Evolutionary conservation across 2,797 vertebrate species (phyloP), one percentile per base, ranked within the genome.

Genomic region (Novumbra hubbsi): DNA sequence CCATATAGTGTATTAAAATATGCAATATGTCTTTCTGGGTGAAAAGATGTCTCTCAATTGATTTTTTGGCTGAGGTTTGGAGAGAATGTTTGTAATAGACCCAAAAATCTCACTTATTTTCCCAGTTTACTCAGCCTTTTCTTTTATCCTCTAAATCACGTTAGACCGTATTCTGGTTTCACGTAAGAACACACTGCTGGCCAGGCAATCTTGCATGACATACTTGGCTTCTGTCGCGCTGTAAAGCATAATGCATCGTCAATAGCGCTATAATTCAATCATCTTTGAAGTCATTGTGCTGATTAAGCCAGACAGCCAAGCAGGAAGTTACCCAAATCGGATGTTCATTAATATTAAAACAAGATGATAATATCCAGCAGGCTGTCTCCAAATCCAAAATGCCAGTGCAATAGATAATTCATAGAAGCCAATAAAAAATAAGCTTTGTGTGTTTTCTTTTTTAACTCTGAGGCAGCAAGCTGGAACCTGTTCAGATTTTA

Each of bases 401-500:
- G 41, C 21, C 38, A 48, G 67, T 45, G 11, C 2, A 68, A 30
- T 15, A 55, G 21, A 57, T 24, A 5, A 24, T 57, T 24, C n/a
- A 57, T 57, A 57, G 3, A 57, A 57, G 55, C n/a, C 55, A 57
- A 57, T 57, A 24, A 8, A 32, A 41, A n/a, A 12, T 0, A n/a
- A 49, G 24, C 12, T 49, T 49, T 1, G 3, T 27, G 7, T 45
- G 55, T 72, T 21, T 64, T 11, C n/a, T 15, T 62, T 21, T 55
- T 4, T 21, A 27, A 11, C 62, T 50, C 63, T 30, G 16, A 16
- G 41, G 70, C 57, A 14, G 72, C 83, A 32, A 74, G 72, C 71
- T 69, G 62, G 38, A 74, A 75, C 81, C 66, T 81, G 83, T 73
- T 78, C 52, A 60, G 50, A 63, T 75, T 72, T 68, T 71, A 71